Evolutionary conservation across 64 coral and sea anemone species (phyloP), one percentile per base, ranked within the genome.

Genomic region (Anthopleura sola): DNA sequence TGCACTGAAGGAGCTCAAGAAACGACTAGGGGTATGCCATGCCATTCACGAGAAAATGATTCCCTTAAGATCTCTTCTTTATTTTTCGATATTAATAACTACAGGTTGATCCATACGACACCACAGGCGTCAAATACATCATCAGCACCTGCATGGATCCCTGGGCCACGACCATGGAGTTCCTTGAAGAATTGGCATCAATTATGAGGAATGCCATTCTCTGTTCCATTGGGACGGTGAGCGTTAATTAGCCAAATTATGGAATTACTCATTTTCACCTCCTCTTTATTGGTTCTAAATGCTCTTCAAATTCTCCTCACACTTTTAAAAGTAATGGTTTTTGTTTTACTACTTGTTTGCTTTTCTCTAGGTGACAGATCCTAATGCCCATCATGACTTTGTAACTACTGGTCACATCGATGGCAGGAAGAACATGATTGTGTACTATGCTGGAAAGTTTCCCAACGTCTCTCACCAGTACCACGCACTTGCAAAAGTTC

Each of bases 101-200:
- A 16, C 37, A 91, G 89, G 34, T 91, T 23, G 49, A 91, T n/a
- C 68, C 60, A 26, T 33, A 93, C 57, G 75, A 88, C 29, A 88
- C 86, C 4, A 85, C 71, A 11, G 29, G 86, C 14, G 82, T 93
- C 46, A 88, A 88, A 36, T 93, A 93, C 86, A 93, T 93, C 86
- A 93, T 93, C 13, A 93, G 86, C 26, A 88, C 91, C 18, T 93
- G 91, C 82, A 93, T 93, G 91, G 91, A 93, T 66, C 86, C 91
- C 23, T 93, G 75, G 68, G 91, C 86, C 29, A 93, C 91, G 21
- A 85, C 86, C 44, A 77, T 88, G 7, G 91, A 93, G 23, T 93
- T 93, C 32, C 55, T 88, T 55, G 91, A 88, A 37, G 91, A 93
- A 68, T 56, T 88, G 69, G 86, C 81, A 64, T 23, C 51, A 37